Base-by-base conservation (phyloP, 2,888 invertebrate species). In the Chloromyia formosa region DNA sequence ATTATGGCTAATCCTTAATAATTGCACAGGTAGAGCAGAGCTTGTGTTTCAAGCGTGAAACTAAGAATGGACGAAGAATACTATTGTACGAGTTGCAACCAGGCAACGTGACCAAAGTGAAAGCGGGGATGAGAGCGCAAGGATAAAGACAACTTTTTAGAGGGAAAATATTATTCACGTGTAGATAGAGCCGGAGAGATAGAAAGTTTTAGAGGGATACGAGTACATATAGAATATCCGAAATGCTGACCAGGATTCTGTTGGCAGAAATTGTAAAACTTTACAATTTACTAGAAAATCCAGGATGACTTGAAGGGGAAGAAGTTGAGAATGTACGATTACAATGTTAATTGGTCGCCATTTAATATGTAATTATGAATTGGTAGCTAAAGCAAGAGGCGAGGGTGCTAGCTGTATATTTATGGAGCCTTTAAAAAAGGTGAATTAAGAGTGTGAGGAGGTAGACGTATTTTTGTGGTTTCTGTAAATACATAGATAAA, bases 1-100 rank as follows among this genome's bases (percentile, higher is more conserved):
- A 77, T 75, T 75, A 75, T 62, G 64, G 71, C 76, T 77, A 76
- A 77, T 77, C 77, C 75, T 75, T 74, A 75, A 74, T 77, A 76
- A 77, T 77, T 76, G 76, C 77, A 35, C 27, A 75, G 77, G 77
- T 77, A 74, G 76, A 74, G 75, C 27, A 2, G 62, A 74, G 73
- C 73, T 77, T 74, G 75, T 75, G 74, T 76, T 77, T 77, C 60
- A 76, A 72, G 27, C 61, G 73, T 68, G 60, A 68, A 75, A 56
- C 40, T 18, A 20, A 64, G 40, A 64, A 42, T n/a, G 20, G 20
- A 64, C 42, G 1, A 27, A 5, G 61, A 61, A 27, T 14, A 3
- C 1, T 23, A n/a, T 1, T 7, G 22, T 53, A 23, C n/a, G 66
- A 27, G 53, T n/a, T 12, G 40, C 18, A 20, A 40, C 49, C 16